A percentile compares a stretch with the other conserved stretches of the same genome.
Evolutionary conservation across 2,888 invertebrate genomes (phyloP).

Genomic region (Helicoverpa assulta): DNA sequence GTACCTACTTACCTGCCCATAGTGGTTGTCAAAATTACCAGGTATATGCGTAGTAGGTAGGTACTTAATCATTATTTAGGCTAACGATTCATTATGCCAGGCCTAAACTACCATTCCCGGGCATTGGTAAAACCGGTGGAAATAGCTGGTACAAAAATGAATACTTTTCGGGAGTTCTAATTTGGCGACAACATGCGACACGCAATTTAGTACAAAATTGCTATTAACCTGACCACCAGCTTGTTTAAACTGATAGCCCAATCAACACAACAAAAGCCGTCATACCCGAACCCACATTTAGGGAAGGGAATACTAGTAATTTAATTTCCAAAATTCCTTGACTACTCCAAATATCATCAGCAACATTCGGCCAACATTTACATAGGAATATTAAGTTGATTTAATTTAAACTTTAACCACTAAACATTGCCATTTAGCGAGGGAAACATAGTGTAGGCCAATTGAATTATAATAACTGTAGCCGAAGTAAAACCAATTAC

Average conservation of each 20-base stretch:
- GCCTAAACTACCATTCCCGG: too few relatives aligned
- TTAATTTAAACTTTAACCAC: slow-evolving; percentile 22
- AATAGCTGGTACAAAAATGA: too few relatives aligned
- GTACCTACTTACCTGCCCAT: too few relatives aligned
- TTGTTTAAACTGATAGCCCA: background rate
- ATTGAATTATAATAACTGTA: slow-evolving; percentile 58
- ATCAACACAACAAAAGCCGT: background rate
- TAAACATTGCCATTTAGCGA: slow-evolving; percentile 32
- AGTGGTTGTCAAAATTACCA: too few relatives aligned
- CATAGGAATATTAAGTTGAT: background rate
- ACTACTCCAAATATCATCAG: too few relatives aligned
- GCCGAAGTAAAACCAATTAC: slow-evolving; percentile 58
- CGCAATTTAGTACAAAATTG: background rate
- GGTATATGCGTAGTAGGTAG: too few relatives aligned
- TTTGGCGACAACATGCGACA: background rate
- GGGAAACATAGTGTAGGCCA: slow-evolving; percentile 30
- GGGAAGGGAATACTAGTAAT: background rate
- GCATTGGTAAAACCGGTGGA: too few relatives aligned
- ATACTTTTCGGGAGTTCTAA: background rate
- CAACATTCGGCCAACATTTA: background rate
- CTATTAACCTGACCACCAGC: background rate
- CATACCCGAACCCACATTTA: background rate
- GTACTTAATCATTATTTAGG: too few relatives aligned
- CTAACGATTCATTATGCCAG: too few relatives aligned
- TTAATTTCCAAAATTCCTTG: background rate